Conservation (phyloP, 2,113 vertebrate genomes). For the Zootoca vivipara region DNA sequence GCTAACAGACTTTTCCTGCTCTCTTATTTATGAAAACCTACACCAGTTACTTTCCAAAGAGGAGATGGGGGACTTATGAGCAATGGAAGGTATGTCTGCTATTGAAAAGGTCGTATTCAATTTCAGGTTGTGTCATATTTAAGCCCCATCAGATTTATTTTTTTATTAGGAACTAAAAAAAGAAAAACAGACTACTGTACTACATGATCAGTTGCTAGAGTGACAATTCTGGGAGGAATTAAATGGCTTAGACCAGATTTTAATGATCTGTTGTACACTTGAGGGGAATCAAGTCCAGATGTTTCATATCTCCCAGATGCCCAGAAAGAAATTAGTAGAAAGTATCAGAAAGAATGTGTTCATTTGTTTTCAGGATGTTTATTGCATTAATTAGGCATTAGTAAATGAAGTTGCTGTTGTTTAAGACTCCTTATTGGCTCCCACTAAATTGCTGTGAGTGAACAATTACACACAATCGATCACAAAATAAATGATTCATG, state of each 20-base stretch:
- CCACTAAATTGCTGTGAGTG: slow-evolving; percentile 92
- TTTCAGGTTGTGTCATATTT: slow-evolving; percentile 8
- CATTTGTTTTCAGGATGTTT: slow-evolving; percentile 92
- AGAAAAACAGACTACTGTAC: slow-evolving; percentile 49
- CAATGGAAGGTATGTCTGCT: slow-evolving; percentile 92
- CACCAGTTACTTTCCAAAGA: slow-evolving; percentile 96
- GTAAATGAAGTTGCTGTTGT: slow-evolving; percentile 93
- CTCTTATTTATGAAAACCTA: slow-evolving; percentile 59
- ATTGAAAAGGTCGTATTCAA: slow-evolving; percentile 35
- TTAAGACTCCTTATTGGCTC: slow-evolving; percentile 92
- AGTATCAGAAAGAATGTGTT: slow-evolving; percentile 86
- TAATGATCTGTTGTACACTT: slow-evolving; percentile 77
- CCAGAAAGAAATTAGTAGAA: slow-evolving; percentile 78
- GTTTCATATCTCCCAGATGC: slow-evolving; percentile 87
- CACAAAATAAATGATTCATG: slow-evolving; percentile 98
- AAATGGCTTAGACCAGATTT: slow-evolving; percentile 68
- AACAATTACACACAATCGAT: slow-evolving; percentile 98
- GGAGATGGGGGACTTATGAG: slow-evolving; percentile 98
- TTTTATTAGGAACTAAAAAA: slow-evolving; percentile 54
- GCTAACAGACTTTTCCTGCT: slow-evolving; percentile 66
- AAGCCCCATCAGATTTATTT: slow-evolving; percentile 37
- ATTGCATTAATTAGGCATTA: slow-evolving; percentile 98
- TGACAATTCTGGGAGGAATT: slow-evolving; percentile 68
- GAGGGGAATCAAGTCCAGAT: slow-evolving; percentile 85
- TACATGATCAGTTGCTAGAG: slow-evolving; percentile 55